Conservation (phyloP, 1,140 invertebrate species). For the Drosophila mojavensis region DNA sequence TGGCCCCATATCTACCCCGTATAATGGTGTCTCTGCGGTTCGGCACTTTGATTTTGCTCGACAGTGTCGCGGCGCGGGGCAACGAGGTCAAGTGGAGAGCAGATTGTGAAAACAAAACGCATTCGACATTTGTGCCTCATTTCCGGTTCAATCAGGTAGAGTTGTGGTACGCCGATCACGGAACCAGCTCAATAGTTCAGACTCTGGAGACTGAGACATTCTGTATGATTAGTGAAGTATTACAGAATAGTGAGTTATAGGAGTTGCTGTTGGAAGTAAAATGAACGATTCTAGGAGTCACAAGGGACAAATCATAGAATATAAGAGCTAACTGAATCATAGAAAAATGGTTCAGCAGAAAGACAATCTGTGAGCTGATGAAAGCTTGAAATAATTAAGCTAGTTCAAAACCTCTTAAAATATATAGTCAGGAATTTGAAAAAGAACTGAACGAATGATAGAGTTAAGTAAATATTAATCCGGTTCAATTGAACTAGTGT, state of each 20-base stretch:
- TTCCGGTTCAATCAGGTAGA: slow-evolving; percentile 74
- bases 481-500: slow-evolving; percentile 1
- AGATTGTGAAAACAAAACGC: slow-evolving; percentile 76
- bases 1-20: neutral
- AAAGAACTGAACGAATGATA: neutral
- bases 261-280: neutral
- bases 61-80: slow-evolving; percentile 56
- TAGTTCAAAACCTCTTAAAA: too few species aligned
- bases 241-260: neutral
- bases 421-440: too few species aligned
- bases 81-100: slow-evolving; percentile 69
- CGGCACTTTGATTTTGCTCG: slow-evolving; percentile 69
- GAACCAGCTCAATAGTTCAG: neutral
- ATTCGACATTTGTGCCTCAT: slow-evolving; percentile 58
- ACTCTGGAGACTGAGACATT: neutral
- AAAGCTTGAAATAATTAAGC: too few species aligned
- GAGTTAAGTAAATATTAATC: neutral
- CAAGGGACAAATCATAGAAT: too few species aligned
- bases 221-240: neutral
- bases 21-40: slow-evolving; percentile 20
- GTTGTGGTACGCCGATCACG: neutral
- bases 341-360: too few species aligned
- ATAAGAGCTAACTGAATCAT: too few species aligned
- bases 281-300: too few species aligned
- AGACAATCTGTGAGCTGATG: too few species aligned